A percentile compares a stretch with the other conserved stretches of the same genome.
phyloP scores from a whole-genome alignment of 2,113 vertebrate genomes.

The Toxotes chatareus region DNA sequence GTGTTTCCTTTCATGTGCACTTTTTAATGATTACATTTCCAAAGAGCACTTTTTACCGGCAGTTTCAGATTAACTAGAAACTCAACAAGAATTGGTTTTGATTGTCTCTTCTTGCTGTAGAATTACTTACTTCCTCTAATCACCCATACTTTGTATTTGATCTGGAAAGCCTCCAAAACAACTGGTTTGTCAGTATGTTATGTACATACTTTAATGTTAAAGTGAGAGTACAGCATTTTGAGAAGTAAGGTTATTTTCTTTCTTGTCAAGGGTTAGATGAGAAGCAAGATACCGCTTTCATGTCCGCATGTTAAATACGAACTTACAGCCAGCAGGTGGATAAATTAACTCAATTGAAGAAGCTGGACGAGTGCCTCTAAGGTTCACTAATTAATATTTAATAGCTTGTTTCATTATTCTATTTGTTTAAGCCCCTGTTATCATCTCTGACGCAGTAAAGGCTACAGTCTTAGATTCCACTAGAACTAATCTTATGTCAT shows the following conservation, averaged over 20 bases:
- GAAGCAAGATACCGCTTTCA: not conserved
- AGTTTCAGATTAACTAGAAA: not conserved
- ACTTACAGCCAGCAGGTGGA: not conserved
- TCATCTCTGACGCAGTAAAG: not conserved
- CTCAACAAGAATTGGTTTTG: constrained; percentile 1
- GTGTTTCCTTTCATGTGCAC: not conserved
- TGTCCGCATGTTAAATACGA: not conserved
- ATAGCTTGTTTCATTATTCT: not conserved
- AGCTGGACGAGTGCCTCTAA: no score
- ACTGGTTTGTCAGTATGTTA: not conserved
- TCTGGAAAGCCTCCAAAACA: constrained; percentile 33
- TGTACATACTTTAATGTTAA: not conserved
- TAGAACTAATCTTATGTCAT: constrained; percentile 2
- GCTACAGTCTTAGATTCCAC: not conserved
- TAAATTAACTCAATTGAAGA: not conserved
- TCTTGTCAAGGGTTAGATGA: not conserved
- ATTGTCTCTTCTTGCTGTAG: not conserved
- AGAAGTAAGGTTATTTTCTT: not conserved
- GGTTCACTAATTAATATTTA: not conserved
- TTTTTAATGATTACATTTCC: constrained; percentile 3
- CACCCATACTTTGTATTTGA: constrained; percentile 26
- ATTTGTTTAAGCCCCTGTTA: not conserved
- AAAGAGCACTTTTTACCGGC: not conserved
- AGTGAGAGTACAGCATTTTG: not conserved
- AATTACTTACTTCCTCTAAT: constrained; percentile 26